Evolutionary conservation across 53 echinoderm and acorn worm genomes (phyloP).

Genomic region (Stichopus horrens): DNA sequence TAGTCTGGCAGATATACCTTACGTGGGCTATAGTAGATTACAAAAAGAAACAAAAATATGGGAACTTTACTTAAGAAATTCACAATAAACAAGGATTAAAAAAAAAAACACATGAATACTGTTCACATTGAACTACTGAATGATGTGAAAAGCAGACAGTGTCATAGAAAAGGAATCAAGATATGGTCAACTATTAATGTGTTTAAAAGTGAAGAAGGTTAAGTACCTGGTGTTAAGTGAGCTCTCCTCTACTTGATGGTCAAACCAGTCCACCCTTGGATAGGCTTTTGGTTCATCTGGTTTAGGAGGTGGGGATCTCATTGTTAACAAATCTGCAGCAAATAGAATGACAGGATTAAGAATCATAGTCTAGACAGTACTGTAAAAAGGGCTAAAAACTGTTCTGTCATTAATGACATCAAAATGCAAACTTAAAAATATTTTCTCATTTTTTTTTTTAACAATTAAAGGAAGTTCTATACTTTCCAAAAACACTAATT

Average conservation of each 20-base stretch:
- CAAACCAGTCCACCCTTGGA: conserved; percentile 91
- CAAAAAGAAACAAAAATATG: neutral
- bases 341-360: neutral
- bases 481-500: too few relatives aligned
- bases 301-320: conserved; percentile 56
- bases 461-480: too few relatives aligned
- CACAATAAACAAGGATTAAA: neutral
- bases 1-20: conserved; percentile 88
- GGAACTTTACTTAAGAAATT: neutral
- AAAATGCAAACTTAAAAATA: too few relatives aligned
- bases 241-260: conserved; percentile 59
- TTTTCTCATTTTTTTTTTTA: too few relatives aligned
- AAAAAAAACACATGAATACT: neutral
- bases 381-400: too few relatives aligned
- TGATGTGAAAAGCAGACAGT: too few relatives aligned
- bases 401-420: too few relatives aligned
- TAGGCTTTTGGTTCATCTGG: conserved; percentile 71
- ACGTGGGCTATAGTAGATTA: conserved; percentile 32
- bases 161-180: too few relatives aligned
- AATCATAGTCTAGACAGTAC: too few relatives aligned
- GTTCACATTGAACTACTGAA: neutral
- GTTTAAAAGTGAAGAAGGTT: too few relatives aligned
- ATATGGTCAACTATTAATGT: too few relatives aligned
- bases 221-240: conserved; percentile 18
- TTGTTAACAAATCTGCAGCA: conserved; percentile 68